A percentile compares a stretch with the other conserved stretches of the same genome.
Conservation (phyloP, 2,888 invertebrate genomes). For the Apamea crenata region DNA sequence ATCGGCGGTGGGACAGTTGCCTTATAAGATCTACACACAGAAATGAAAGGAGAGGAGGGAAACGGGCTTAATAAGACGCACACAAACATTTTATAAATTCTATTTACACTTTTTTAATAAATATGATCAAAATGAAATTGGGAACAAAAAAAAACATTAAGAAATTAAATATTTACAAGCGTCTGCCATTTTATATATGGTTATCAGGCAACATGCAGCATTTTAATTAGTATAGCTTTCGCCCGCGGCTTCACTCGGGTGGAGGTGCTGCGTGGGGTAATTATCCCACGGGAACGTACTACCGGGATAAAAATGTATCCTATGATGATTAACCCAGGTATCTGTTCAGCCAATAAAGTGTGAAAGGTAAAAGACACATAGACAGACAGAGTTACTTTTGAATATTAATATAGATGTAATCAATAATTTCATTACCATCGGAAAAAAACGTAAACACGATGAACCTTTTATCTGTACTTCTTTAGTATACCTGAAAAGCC, state of each 20-base stretch:
- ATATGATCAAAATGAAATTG: neutral
- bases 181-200: neutral
- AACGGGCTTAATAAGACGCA: too few relatives aligned
- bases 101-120: neutral
- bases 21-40: neutral
- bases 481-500: slow-evolving; percentile 2
- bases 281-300: neutral
- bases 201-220: neutral
- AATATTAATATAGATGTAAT: neutral
- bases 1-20: neutral
- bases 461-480: neutral
- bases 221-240: neutral
- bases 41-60: neutral
- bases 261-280: neutral
- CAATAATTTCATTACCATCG: too few relatives aligned
- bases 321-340: neutral
- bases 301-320: neutral
- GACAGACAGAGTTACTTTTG: neutral
- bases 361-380: neutral
- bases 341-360: neutral
- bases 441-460: neutral
- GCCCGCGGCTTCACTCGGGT: neutral
- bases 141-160: neutral
- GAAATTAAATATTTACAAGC: neutral
- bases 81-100: neutral